Base-by-base conservation (phyloP, 2,888 invertebrate species). In the Oxytorus armatus region DNA sequence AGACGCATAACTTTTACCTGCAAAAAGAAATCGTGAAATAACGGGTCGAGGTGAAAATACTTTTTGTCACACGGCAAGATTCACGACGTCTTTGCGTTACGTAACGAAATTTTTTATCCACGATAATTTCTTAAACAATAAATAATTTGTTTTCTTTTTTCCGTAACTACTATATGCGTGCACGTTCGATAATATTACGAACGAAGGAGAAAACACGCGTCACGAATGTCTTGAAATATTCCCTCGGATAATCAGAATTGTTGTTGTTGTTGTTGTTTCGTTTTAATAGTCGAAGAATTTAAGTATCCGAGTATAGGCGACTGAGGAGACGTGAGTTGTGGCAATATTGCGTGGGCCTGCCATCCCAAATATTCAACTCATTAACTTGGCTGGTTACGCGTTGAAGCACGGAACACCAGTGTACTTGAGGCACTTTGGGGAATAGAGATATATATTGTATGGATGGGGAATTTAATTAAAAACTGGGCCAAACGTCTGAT, bases 341-440 rank as follows among this genome's bases (percentile, higher is more conserved):
- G 68, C 68, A n/a, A 14, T 21, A 3, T 55, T 25, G 39, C 47
- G 39, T 10, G 8, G 21, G 21, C 36, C 11, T 23, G 51, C n/a
- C 57, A 18, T 36, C 29, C 39, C n/a, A 55, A 65, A 65, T 57
- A 49, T 57, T 33, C 65, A 14, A 57, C 65, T 70, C 39, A 14
- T 65, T 65, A 39, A 47, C 10, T 14, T 16, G 18, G 11, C 21
- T 39, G 23, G 7, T 23, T 44, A 51, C n/a, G 7, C 14, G 23
- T 55, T 29, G 5, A 57, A 36, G 8, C 14, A 16, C 11, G 21
- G 42, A 47, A 47, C 14, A 33, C 33, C 11, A 18, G 1, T 47
- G 23, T 7, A 16, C 36, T 57, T n/a, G 5, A 7, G 10, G 33
- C 11, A 18, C 18, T 3, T 1, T 3, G 11, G 21, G 1, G 36